phyloP scores from a whole-genome alignment of 1,140 invertebrate species.

The Caenorhabditis inopinata region DNA sequence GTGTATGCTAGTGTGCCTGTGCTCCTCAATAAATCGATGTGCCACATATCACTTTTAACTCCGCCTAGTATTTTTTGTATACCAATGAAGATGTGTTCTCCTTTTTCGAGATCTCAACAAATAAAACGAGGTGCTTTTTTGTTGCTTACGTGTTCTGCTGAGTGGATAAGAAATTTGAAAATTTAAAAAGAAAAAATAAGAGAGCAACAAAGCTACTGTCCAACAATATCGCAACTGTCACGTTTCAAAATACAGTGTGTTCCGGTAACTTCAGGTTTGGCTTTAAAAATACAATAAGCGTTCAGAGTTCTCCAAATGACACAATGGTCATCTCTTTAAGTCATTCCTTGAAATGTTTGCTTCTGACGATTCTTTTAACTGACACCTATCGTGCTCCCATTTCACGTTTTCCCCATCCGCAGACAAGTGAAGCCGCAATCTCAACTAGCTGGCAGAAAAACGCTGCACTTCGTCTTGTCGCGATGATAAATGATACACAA shows the following conservation, averaged over 20 bases:
- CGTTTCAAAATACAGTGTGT: too few species aligned
- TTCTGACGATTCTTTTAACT: background rate
- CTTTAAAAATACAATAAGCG: too few species aligned
- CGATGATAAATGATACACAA: slow-evolving; percentile 29
- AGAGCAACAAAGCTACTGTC: too few species aligned
- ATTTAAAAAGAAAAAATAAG: too few species aligned
- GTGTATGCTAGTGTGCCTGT: slow-evolving; percentile 17
- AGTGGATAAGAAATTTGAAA: too few species aligned
- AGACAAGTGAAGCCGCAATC: slow-evolving; percentile 13
- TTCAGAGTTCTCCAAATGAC: too few species aligned
- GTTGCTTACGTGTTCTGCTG: too few species aligned
- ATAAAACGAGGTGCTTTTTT: background rate
- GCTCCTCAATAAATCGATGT: slow-evolving; percentile 14
- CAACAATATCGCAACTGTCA: too few species aligned
- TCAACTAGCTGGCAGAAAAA: slow-evolving; percentile 13
- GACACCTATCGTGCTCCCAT: background rate
- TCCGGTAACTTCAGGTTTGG: too few species aligned
- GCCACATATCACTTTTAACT: background rate
- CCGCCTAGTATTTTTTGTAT: slow-evolving; percentile 26
- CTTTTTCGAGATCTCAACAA: slow-evolving; percentile 3
- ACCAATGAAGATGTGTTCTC: background rate
- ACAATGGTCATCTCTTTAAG: too few species aligned
- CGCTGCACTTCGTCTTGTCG: slow-evolving; percentile 29
- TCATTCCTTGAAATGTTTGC: background rate
- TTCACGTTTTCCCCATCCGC: background rate